A percentile compares a stretch with the other conserved stretches of the same genome.
Evolutionary conservation across 1,140 invertebrate genomes (phyloP).

Genomic region (Lamellibrachia luymesi): DNA sequence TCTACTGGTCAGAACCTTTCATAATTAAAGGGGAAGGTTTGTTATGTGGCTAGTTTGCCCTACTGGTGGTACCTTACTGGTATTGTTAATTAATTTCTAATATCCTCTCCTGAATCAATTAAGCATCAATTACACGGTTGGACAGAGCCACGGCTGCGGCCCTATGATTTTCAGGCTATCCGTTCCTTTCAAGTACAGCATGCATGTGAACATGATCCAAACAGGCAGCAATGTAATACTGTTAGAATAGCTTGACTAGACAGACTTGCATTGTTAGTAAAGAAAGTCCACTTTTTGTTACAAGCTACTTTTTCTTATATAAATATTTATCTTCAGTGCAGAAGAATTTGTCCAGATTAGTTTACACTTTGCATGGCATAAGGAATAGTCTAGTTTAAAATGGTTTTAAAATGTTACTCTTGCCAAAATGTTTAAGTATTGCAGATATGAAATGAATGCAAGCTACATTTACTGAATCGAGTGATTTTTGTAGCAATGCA

Average conservation of each 20-base stretch:
- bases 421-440: too few species aligned
- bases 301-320: not conserved
- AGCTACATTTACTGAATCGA: too few species aligned
- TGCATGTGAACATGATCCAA: not conserved
- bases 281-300: not conserved
- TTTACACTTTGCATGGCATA: too few species aligned
- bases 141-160: not conserved
- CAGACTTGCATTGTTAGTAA: not conserved
- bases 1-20: not conserved
- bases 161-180: not conserved
- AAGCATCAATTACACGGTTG: not conserved
- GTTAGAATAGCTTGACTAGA: not conserved
- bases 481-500: too few species aligned
- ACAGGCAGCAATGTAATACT: not conserved
- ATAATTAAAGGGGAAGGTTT: not conserved
- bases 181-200: not conserved
- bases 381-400: too few species aligned
- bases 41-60: not conserved
- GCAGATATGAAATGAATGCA: too few species aligned
- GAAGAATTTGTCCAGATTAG: too few species aligned
- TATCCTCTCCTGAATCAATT: not conserved
- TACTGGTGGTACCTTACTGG: not conserved
- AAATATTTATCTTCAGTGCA: not conserved
- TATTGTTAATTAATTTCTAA: conserved; percentile 1
- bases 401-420: too few species aligned